Percentiles rank a stretch among this genome's conserved stretches.
Evolutionary conservation across 2,888 invertebrate genomes (phyloP).

Genomic region (Zootermopsis nevadensis): DNA sequence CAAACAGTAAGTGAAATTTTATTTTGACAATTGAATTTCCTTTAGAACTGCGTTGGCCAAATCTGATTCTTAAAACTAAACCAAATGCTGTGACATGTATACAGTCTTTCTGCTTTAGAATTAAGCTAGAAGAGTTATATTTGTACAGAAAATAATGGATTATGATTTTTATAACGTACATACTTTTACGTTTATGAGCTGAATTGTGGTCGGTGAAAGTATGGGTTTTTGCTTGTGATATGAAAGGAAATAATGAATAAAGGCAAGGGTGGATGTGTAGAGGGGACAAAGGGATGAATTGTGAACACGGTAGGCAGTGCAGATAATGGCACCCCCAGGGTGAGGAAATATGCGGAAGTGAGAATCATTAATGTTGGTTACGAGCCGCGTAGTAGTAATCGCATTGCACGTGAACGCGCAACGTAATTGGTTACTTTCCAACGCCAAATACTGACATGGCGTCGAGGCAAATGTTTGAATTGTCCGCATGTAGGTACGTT

Average conservation of each 20-base stretch:
- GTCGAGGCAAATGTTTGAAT: not conserved
- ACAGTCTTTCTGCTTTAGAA: no score
- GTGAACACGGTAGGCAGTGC: not conserved
- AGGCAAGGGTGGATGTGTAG: not conserved
- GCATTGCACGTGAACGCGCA: not conserved
- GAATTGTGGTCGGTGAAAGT: conserved; percentile 12
- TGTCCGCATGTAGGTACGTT: no score
- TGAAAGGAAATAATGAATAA: conserved; percentile 18
- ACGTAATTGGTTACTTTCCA: conserved; percentile 27
- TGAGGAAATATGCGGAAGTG: conserved; percentile 28
- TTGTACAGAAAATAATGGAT: not conserved
- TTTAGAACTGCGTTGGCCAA: no score
- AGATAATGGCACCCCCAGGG: not conserved
- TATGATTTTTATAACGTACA: not conserved
- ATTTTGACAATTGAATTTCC: no score
- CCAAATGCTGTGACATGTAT: no score
- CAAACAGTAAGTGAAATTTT: conserved; percentile 30
- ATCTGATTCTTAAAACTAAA: no score
- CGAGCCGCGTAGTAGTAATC: not conserved
- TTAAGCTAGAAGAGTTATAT: no score
- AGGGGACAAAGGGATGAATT: conserved; percentile 3
- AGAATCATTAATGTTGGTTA: conserved; percentile 31
- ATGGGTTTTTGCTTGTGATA: not conserved
- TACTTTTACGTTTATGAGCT: not conserved
- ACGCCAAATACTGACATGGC: not conserved